These are phyloP conservation scores for Esox masquinongy DNA, from an alignment of 2,797 vertebrate species.

Conservation along the genomic window DNA sequence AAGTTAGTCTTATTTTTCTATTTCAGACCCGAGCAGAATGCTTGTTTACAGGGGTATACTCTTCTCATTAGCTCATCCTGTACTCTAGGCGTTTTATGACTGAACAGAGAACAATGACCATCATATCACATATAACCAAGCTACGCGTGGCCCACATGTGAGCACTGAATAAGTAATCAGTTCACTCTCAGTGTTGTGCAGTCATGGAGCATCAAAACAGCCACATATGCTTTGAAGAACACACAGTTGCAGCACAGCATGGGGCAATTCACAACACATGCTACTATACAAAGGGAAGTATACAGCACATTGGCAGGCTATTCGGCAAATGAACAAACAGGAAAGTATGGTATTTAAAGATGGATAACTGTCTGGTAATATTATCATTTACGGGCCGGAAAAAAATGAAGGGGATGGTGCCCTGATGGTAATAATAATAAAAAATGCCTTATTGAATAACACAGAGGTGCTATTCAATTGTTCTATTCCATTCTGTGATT, in stretches of 20 bases:
- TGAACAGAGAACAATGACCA: not conserved
- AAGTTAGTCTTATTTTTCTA: not conserved
- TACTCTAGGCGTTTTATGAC: not conserved
- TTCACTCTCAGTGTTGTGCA: not conserved
- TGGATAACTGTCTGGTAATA: conserved; percentile 11
- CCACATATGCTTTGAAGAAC: not conserved
- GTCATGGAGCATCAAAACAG: not conserved
- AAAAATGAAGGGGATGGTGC: too few relatives aligned
- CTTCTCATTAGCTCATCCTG: not conserved
- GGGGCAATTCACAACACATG: not conserved
- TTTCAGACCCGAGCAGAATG: not conserved
- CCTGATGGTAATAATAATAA: too few relatives aligned
- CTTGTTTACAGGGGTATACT: not conserved
- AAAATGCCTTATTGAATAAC: too few relatives aligned
- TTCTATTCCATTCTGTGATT: too few relatives aligned
- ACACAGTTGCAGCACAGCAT: not conserved
- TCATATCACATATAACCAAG: not conserved
- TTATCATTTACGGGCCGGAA: too few relatives aligned
- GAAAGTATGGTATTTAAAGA: conserved; percentile 25
- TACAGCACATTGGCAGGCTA: too few relatives aligned
- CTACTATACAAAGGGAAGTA: too few relatives aligned
- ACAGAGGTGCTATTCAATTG: too few relatives aligned
- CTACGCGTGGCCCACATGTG: not conserved
- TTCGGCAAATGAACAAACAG: conserved; percentile 17
- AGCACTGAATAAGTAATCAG: not conserved